Percentiles rank a stretch among this genome's conserved stretches.
These are phyloP conservation scores for Scomber scombrus DNA, from an alignment of 2,113 vertebrate genomes.

Conservation along the genomic window DNA sequence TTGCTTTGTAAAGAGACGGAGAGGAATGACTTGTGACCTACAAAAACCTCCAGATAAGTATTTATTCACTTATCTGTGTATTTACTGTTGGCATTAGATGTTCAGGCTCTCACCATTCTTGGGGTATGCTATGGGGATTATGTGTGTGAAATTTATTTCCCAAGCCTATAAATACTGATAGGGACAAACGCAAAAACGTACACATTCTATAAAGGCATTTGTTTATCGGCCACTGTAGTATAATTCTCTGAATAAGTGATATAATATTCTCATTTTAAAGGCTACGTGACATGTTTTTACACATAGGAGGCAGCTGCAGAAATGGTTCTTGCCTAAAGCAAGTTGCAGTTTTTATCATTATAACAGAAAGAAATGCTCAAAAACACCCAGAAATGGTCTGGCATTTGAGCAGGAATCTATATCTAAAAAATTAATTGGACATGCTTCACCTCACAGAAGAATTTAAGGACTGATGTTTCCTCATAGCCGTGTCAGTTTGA, in stretches of 20 bases:
- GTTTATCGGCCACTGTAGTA: constrained; percentile 59
- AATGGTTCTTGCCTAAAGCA: neutral
- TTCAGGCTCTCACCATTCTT: constrained; percentile 71
- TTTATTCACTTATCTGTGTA: constrained; percentile 84
- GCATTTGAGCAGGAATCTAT: neutral
- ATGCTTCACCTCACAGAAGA: neutral
- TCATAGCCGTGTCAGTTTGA: constrained; percentile 47
- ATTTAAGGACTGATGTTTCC: neutral
- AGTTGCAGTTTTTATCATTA: neutral
- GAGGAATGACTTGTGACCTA: constrained; percentile 83
- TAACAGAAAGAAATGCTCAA: neutral
- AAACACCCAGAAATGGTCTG: neutral
- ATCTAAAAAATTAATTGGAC: neutral
- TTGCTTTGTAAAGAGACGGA: constrained; percentile 81
- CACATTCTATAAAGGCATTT: constrained; percentile 64
- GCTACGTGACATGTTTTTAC: constrained; percentile 12
- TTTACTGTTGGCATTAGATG: constrained; percentile 78
- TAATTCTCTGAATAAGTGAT: constrained; percentile 52
- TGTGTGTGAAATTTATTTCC: constrained; percentile 75
- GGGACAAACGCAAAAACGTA: constrained; percentile 43
- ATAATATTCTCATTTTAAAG: constrained; percentile 41
- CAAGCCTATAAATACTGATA: constrained; percentile 70
- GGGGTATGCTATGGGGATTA: constrained; percentile 70
- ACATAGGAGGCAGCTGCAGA: neutral
- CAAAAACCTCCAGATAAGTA: constrained; percentile 80